phyloP scores from a whole-genome alignment of 23 tunicate genomes.

The Pegea sp. region DNA sequence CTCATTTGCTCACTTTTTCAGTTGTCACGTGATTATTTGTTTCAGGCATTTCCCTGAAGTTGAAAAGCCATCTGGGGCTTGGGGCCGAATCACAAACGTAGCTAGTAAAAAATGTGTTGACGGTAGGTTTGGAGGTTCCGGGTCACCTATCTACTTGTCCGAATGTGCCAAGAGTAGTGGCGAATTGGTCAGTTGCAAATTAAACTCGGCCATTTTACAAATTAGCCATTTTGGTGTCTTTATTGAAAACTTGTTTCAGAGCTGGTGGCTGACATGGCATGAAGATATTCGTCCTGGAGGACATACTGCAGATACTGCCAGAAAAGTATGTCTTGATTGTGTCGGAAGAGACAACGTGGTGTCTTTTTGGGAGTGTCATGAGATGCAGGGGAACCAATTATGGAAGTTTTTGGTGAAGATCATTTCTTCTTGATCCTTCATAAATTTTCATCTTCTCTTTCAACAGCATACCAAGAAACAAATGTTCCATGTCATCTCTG shows the following conservation, averaged over 20 bases:
- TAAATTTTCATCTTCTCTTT: neutral
- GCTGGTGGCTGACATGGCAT: slow-evolving; percentile 95
- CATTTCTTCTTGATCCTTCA: too few species aligned
- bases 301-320: slow-evolving; percentile 25
- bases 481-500: slow-evolving; percentile 59
- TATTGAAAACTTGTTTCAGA: slow-evolving; percentile 16
- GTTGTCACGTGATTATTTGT: slow-evolving; percentile 2
- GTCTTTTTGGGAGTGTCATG: slow-evolving; percentile 93
- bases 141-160: slow-evolving; percentile 32
- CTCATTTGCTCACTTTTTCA: neutral
- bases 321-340: slow-evolving; percentile 74
- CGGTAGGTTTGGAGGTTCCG: slow-evolving; percentile 77
- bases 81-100: slow-evolving; percentile 35
- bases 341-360: slow-evolving; percentile 57
- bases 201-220: neutral
- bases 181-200: slow-evolving; percentile 27
- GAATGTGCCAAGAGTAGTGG: slow-evolving; percentile 22
- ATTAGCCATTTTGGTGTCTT: too few species aligned
- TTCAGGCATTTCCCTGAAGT: slow-evolving; percentile 53
- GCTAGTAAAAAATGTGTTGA: slow-evolving; percentile 57
- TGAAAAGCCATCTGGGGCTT: slow-evolving; percentile 81
- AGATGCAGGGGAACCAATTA: slow-evolving; percentile 89
- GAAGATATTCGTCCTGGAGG: slow-evolving; percentile 87
- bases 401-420: slow-evolving; percentile 90
- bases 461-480: slow-evolving; percentile 53